Base-by-base conservation (phyloP, 1,140 invertebrate genomes). In the Mya arenaria region DNA sequence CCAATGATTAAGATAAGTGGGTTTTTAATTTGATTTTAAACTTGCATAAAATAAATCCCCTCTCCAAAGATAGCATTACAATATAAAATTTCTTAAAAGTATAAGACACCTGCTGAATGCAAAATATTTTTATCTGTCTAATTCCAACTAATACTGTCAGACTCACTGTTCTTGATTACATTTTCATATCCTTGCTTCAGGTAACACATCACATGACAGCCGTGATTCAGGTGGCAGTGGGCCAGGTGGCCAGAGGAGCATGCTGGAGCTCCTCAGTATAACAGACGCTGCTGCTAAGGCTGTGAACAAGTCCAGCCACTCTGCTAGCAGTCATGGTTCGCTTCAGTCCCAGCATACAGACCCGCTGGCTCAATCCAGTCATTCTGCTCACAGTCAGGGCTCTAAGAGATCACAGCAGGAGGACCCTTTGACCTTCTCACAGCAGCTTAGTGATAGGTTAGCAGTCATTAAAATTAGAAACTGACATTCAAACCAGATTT, bases 201-300 rank as follows among this genome's bases (percentile, higher is more conserved):
- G 75, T 25, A 56, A 78, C 63, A 78, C 75, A 25, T 78, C 75
- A 0, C 0, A 37, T 34, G 75, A 78, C 39, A 78, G 75, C 68
- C 63, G 65, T 25, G 62, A 55, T n/a, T 56, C 62, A n/a, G 39
- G 52, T 25, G 77, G 66, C 19, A 34, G 28, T 68, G 65, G 65
- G n/a, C n/a, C n/a, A n/a, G n/a, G n/a, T 17, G 52, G 77, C 4
- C 52, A 69, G 36, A 71, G 25, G 32, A 74, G 79, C 37, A 65
- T 82, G 68, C 68, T 82, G 28, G 79, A 82, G 32, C 60, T 82
- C 6, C 37, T 82, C 15, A 73, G 52, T 34, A 74, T 82, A 15
- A 82, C 79, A n/a, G 79, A 82, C 56, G 79, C 79, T 52, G 79
- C 79, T 17, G 69, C 63, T 23, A 82, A 82, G 52, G 79, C 79